A percentile compares a stretch with the other conserved stretches of the same genome.
Conservation (phyloP, 2,113 vertebrate species). For the Colinus virginianus region DNA sequence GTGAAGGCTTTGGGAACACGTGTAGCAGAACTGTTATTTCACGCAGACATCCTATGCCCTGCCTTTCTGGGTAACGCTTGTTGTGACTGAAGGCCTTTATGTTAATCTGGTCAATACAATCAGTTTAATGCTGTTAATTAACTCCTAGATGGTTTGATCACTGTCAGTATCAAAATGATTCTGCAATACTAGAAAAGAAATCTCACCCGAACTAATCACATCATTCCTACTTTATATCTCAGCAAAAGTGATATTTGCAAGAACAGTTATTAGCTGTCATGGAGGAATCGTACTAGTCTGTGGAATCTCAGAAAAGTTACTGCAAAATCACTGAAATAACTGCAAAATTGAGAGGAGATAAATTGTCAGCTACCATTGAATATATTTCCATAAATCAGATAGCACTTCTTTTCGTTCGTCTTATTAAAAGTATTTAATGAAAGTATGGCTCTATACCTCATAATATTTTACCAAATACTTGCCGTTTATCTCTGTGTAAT, state of each 20-base stretch:
- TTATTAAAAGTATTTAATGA: not conserved
- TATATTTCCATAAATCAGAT: slow-evolving; percentile 5
- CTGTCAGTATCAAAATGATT: not conserved
- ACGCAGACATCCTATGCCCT: not conserved
- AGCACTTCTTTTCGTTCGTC: not conserved
- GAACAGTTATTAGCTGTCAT: not conserved
- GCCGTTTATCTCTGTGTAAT: not conserved
- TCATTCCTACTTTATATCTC: not conserved
- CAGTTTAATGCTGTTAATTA: not conserved
- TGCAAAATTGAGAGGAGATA: not conserved
- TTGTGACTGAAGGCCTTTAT: not conserved
- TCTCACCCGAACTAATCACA: not conserved
- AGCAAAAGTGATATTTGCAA: not conserved
- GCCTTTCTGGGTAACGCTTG: not conserved
- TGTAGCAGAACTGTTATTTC: not conserved
- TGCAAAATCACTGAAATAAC: not conserved
- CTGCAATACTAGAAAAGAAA: not conserved
- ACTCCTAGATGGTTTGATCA: not conserved
- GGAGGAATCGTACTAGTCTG: not conserved
- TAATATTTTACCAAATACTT: not conserved
- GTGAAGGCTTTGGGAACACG: not conserved
- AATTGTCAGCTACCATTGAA: not conserved
- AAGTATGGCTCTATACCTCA: not conserved
- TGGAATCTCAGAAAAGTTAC: not conserved
- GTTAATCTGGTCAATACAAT: not conserved